These are phyloP conservation scores for Sinocyclocheilus anshuiensis DNA, from an alignment of 2,113 vertebrate species.

Conservation along the genomic window DNA sequence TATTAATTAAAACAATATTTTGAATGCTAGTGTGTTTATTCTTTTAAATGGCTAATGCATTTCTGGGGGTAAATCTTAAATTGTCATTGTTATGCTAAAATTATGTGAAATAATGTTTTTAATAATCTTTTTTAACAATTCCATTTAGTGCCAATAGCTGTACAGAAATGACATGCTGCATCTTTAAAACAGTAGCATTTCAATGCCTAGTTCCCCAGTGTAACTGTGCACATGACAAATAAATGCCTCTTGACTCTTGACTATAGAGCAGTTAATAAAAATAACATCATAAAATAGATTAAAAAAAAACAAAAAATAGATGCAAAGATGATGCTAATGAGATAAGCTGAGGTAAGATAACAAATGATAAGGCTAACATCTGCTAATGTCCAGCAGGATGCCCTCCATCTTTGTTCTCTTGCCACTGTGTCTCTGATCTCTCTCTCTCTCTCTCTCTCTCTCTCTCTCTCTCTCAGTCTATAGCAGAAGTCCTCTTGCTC, in stretches of 20 bases:
- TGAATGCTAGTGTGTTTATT: no score
- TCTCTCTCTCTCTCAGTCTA: not conserved
- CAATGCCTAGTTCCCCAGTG: no score
- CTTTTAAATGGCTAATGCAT: no score
- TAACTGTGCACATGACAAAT: no score
- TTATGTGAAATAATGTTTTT: no score
- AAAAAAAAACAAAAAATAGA: no score
- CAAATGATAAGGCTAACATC: not conserved
- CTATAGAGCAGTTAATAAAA: not conserved
- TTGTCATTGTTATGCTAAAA: no score
- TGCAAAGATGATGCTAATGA: not conserved
- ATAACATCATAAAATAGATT: not conserved
- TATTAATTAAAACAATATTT: no score
- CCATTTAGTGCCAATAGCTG: not conserved
- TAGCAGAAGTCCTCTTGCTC: slow-evolving; percentile 28
- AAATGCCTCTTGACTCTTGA: no score
- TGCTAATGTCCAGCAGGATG: slow-evolving; percentile 9
- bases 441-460: not conserved
- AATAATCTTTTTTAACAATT: no score
- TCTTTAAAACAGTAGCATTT: not conserved
- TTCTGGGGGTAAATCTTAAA: no score
- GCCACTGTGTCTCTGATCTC: not conserved
- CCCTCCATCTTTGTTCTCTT: slow-evolving; percentile 18
- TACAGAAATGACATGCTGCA: not conserved
- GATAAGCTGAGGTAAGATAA: not conserved